Evolutionary conservation across 2,113 vertebrate species (phyloP), one percentile per base, ranked within the genome.

Genomic region (Callospermophilus lateralis): DNA sequence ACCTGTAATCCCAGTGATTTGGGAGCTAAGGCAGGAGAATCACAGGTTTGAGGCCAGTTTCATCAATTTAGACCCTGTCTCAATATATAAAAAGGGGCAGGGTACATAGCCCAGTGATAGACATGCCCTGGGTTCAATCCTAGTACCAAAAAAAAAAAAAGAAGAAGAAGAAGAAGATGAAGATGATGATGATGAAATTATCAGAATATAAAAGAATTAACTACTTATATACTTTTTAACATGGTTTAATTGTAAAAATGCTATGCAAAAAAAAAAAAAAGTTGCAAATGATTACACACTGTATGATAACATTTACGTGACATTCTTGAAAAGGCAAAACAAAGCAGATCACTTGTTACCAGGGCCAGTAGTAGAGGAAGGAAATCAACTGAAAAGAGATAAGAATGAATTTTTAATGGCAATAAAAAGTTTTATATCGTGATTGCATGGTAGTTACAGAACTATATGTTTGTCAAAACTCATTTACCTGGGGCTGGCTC

Each of bases 221-320:
- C 28, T 73, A 45, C 22, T 84, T 34, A 89, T 92, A 16, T 61
- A 19, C 39, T 37, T 80, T 96, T 94, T 55, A 81, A 39, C 53
- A 77, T 95, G 73, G 34, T 58, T 81, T 61, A 85, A 86, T 96
- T 93, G 16, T 37, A 96, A 45, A 95, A 83, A 53, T 84, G 63
- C n/a, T 87, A 58, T 30, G 53, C 86, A 34, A 63, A 81, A 84
- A 55, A 84, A 34, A 63, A 81, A 84, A 55, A 84, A 67, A 78
- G 30, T 42, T 4, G 67, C 13, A 92, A 88, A 58, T 26, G 7
- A 67, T 81, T 81, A 48, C 16, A 89, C 74, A 80, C 30, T 53
- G 1, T 84, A 26, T 67, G 37, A 32, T 84, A 96, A 32, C 45
- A 73, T 67, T 93, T 77, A 88, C 20, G 77, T 73, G 70, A 78